Conservation (phyloP, 2,797 vertebrate genomes). For the Scleropages formosus region DNA sequence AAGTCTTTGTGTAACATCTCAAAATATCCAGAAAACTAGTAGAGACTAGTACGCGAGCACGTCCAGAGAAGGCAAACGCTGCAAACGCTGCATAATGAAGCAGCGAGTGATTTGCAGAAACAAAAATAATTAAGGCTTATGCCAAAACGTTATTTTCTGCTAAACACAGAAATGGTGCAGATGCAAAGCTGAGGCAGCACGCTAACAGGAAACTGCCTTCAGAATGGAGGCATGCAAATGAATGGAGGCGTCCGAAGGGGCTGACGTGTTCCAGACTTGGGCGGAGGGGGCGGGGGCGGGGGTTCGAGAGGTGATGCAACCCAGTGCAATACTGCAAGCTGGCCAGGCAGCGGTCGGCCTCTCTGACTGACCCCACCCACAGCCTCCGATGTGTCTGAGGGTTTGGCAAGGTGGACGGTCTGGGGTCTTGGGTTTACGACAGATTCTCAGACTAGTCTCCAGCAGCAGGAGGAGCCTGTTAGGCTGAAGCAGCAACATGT, state of each 20-base stretch:
- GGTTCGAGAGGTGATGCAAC: slow-evolving; percentile 38
- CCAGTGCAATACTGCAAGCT: slow-evolving; percentile 32
- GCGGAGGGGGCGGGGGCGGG: not conserved
- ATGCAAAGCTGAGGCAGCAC: not conserved
- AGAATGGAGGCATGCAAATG: not conserved
- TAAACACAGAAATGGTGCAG: too few relatives aligned
- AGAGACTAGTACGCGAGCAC: too few relatives aligned
- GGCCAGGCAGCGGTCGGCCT: slow-evolving; percentile 11
- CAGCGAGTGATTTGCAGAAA: too few relatives aligned
- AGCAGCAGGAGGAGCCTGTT: too few relatives aligned
- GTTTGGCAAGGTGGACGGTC: not conserved
- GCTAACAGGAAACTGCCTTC: slow-evolving; percentile 1
- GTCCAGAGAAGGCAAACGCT: too few relatives aligned
- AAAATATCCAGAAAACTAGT: too few relatives aligned
- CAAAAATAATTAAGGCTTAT: too few relatives aligned
- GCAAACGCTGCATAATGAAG: too few relatives aligned
- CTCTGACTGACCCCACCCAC: slow-evolving; percentile 9
- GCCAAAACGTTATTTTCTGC: too few relatives aligned
- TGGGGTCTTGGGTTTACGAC: not conserved
- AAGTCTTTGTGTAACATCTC: too few relatives aligned
- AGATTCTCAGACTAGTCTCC: not conserved
- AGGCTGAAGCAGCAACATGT: too few relatives aligned
- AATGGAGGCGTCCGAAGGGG: slow-evolving; percentile 8
- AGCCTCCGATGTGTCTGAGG: not conserved
- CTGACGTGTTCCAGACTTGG: slow-evolving; percentile 18